phyloP scores from a whole-genome alignment of 2,888 invertebrate species.

The Acanthoscelides obtectus region DNA sequence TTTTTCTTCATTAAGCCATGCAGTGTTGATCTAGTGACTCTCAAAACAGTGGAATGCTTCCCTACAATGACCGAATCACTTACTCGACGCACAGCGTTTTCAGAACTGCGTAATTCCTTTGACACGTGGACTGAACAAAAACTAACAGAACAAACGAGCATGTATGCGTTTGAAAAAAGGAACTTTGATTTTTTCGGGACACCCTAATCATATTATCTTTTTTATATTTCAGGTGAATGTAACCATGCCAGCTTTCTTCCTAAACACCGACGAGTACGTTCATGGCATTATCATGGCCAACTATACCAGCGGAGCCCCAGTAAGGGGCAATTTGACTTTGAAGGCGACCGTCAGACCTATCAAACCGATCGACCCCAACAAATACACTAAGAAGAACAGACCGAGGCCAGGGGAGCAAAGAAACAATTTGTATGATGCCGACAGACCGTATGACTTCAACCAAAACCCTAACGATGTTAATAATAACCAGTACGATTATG shows the following conservation, averaged over 20 bases:
- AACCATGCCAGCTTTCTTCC: conserved; percentile 92
- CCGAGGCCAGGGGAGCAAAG: conserved; percentile 20
- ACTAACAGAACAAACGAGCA: no score
- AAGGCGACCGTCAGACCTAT: conserved; percentile 73
- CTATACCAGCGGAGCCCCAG: conserved; percentile 91
- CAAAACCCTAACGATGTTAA: conserved; percentile 13
- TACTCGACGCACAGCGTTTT: no score
- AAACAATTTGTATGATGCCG: conserved; percentile 7
- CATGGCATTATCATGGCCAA: conserved; percentile 88
- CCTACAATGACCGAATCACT: no score
- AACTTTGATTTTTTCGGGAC: no score
- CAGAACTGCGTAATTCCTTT: no score
- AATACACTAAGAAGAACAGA: conserved; percentile 25
- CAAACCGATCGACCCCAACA: conserved; percentile 42
- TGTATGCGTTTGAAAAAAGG: no score
- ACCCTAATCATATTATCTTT: no score
- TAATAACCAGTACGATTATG: conserved; percentile 12
- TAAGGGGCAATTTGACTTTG: conserved; percentile 82
- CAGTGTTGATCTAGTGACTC: no score
- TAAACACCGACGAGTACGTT: conserved; percentile 79
- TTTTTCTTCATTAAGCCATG: no score
- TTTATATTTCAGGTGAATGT: conserved; percentile 65
- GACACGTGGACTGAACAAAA: no score
- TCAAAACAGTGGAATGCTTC: no score
- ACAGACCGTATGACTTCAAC: conserved; percentile 10